Evolutionary conservation across 2,888 invertebrate species (phyloP).

Genomic region (Rhabditoides inermis): DNA sequence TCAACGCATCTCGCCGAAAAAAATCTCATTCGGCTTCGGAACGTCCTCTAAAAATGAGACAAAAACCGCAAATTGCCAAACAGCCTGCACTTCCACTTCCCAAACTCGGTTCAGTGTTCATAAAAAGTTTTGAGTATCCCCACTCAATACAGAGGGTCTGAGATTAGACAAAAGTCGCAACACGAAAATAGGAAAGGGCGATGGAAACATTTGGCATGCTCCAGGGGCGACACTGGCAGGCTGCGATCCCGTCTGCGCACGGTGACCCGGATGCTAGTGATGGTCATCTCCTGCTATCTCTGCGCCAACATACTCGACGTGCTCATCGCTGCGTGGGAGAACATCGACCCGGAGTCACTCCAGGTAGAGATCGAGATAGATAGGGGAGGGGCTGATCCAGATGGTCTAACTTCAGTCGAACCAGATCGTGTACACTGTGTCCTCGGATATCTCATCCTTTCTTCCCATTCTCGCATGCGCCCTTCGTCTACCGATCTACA

Average conservation of each 20-base stretch:
- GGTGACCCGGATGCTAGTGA: constrained; percentile 35
- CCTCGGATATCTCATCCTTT: constrained; percentile 33
- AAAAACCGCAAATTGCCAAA: too few relatives aligned
- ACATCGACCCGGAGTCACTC: constrained; percentile 2
- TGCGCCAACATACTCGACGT: constrained; percentile 32
- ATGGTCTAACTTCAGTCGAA: constrained; percentile 16
- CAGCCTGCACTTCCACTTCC: background rate
- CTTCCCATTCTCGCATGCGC: constrained; percentile 34
- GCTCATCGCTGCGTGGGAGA: constrained; percentile 30
- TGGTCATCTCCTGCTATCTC: constrained; percentile 34
- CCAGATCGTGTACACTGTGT: constrained; percentile 21
- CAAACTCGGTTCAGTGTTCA: background rate
- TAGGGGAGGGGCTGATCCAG: constrained; percentile 15
- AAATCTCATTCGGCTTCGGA: too few relatives aligned
- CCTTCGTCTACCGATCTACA: constrained; percentile 32
- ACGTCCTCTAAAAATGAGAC: too few relatives aligned
- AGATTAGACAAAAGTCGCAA: too few relatives aligned
- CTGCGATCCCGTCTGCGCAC: constrained; percentile 29
- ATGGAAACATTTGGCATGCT: too few relatives aligned
- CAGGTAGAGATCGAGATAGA: background rate
- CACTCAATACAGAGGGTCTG: too few relatives aligned
- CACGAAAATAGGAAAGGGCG: too few relatives aligned
- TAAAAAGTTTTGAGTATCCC: background rate
- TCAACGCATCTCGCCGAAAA: too few relatives aligned
- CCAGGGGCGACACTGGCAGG: constrained; percentile 30